These are phyloP conservation scores for Mus musculus DNA, from an alignment of 2,113 vertebrate species.

Conservation along the genomic window GRCm39 chrX:98326001-98326500, in stretches of 20 bases:
- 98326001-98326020: not conserved
- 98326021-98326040: conserved; percentile 23
- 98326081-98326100: not conserved
- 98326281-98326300: not conserved
- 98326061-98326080: not conserved
- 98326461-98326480: not conserved
- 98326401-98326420: not conserved
- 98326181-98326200: not conserved
- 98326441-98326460: not conserved
- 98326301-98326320: not conserved
- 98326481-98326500: not conserved
- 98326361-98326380: not conserved
- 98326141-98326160: not conserved
- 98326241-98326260: not conserved
- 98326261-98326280: not conserved
- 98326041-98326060: not conserved
- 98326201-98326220: not conserved
- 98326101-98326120: not conserved
- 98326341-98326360: not conserved
- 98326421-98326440: not conserved
- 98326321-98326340: not conserved
- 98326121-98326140: not conserved
- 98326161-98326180: not conserved
- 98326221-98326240: not conserved
- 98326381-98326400: not conserved